Percentiles rank a stretch among this genome's conserved stretches.
Evolutionary conservation across 2,888 invertebrate genomes (phyloP).

Genomic region (Dynastes tityus): DNA sequence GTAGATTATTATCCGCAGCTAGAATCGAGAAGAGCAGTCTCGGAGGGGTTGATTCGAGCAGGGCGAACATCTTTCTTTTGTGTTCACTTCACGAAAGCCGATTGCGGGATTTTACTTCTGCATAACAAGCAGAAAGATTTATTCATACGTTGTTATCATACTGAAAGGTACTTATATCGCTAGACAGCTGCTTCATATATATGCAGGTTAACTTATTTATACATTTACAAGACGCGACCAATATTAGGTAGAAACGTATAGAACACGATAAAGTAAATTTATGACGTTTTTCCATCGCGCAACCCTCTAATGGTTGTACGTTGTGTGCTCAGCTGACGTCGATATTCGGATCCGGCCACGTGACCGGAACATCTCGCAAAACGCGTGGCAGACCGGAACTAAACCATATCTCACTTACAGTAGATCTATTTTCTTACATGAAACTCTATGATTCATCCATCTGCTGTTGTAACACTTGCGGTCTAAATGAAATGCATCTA

Average conservation of each 20-base stretch:
- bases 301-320: slow-evolving; percentile 54
- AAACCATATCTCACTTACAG: slow-evolving; percentile 50
- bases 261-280: neutral
- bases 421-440: slow-evolving; percentile 30
- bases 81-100: slow-evolving; percentile 14
- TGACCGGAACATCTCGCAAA: slow-evolving; percentile 67
- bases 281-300: slow-evolving; percentile 4
- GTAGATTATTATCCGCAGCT: slow-evolving; percentile 57
- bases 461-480: neutral
- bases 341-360: slow-evolving; percentile 65
- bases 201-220: neutral
- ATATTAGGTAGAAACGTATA: slow-evolving; percentile 4
- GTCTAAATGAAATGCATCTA: neutral
- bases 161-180: neutral
- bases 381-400: slow-evolving; percentile 65
- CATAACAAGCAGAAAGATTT: neutral
- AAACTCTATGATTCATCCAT: slow-evolving; percentile 23
- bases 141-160: neutral
- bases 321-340: slow-evolving; percentile 59
- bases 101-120: slow-evolving; percentile 45
- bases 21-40: slow-evolving; percentile 50
- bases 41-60: slow-evolving; percentile 38
- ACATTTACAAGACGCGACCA: neutral
- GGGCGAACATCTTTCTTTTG: slow-evolving; percentile 35
- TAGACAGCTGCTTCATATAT: neutral